Conservation (phyloP, 35 echinoderm and acorn worm species). For the Ophiothrix spiculata region DNA sequence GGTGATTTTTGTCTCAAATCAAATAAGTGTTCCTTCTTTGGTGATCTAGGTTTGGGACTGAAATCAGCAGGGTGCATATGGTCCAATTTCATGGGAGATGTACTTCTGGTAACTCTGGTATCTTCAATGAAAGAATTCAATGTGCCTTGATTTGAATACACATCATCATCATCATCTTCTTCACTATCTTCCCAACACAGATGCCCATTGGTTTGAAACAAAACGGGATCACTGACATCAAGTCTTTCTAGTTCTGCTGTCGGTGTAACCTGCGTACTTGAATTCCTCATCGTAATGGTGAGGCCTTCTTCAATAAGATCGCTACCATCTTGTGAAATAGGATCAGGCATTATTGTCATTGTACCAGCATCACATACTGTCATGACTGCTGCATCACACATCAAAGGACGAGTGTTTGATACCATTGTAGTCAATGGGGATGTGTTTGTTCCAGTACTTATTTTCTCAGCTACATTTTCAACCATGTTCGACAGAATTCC, state of each 20-base stretch:
- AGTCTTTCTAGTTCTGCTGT: background rate
- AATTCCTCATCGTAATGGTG: background rate
- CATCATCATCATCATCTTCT: background rate
- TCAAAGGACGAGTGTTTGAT: background rate
- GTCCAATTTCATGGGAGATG: background rate
- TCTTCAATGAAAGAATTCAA: background rate
- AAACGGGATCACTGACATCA: background rate
- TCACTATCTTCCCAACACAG: background rate
- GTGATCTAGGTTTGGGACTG: background rate
- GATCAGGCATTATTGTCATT: no score
- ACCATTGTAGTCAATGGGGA: background rate
- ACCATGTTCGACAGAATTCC: no score
- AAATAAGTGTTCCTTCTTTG: background rate
- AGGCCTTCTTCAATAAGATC: background rate
- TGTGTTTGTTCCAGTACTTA: slow-evolving; percentile 18
- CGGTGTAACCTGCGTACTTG: background rate
- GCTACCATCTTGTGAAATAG: background rate
- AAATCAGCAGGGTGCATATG: background rate
- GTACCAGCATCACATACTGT: no score
- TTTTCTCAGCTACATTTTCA: no score
- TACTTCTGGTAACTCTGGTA: background rate
- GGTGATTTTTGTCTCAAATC: background rate
- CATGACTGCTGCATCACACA: slow-evolving; percentile 25
- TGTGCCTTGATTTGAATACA: background rate
- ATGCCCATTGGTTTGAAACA: background rate